A percentile compares a stretch with the other conserved stretches of the same genome.
Conservation (phyloP, 1,140 invertebrate genomes). For the Papilio machaon region DNA sequence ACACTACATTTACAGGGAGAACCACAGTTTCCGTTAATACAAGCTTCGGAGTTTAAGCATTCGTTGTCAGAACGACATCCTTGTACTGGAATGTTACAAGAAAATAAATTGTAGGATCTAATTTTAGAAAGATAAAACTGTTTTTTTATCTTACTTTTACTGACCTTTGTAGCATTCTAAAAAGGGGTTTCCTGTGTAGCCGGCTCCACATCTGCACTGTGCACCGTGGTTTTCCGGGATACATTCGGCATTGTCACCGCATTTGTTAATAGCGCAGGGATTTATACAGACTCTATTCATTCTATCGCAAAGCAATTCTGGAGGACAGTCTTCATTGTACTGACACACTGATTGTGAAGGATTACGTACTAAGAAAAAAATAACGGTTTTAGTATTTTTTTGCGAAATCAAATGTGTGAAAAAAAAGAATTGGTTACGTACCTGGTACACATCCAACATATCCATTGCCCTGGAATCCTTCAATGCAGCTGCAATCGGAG, state of each 20-base stretch:
- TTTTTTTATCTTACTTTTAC: constrained; percentile 80
- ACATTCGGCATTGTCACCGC: constrained; percentile 93
- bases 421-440: constrained; percentile 70
- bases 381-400: constrained; percentile 23
- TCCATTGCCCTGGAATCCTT: constrained; percentile 93
- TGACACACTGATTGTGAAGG: constrained; percentile 89
- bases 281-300: constrained; percentile 91
- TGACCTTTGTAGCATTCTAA: constrained; percentile 86
- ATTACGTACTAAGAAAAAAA: constrained; percentile 81
- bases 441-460: constrained; percentile 89
- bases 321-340: constrained; percentile 94
- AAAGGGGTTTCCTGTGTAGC: constrained; percentile 91
- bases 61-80: constrained; percentile 87
- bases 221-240: constrained; percentile 88
- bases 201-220: constrained; percentile 89
- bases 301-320: constrained; percentile 90
- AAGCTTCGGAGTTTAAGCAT: constrained; percentile 87
- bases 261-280: constrained; percentile 91
- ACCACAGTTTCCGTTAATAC: constrained; percentile 88
- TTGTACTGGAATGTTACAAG: constrained; percentile 77
- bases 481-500: constrained; percentile 91
- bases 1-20: constrained; percentile 90
- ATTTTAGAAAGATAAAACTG: constrained; percentile 82
- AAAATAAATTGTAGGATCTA: constrained; percentile 32
- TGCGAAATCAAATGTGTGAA: constrained; percentile 22